Percentiles rank a stretch among this genome's conserved stretches.
phyloP scores from a whole-genome alignment of 2,888 invertebrate genomes.

The Busseola fusca region DNA sequence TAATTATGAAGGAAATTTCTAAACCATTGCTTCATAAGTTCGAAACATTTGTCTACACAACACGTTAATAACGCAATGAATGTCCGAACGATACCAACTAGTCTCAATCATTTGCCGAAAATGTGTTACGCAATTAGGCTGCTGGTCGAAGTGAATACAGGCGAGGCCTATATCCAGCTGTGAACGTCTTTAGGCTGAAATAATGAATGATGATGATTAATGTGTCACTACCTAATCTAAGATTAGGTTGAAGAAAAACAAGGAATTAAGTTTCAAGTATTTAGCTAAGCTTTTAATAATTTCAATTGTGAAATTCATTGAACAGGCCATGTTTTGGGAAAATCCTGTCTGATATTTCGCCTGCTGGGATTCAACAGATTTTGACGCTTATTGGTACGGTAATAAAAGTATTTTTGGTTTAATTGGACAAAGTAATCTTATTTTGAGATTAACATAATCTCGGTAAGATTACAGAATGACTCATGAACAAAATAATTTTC shows the following conservation, averaged over 20 bases:
- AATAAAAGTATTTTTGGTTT: background rate
- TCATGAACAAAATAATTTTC: background rate
- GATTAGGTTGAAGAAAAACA: slow-evolving; percentile 12
- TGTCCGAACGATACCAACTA: too few species aligned
- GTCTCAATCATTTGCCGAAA: too few species aligned
- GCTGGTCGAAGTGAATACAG: too few species aligned
- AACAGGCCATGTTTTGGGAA: background rate
- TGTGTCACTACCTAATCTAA: slow-evolving; percentile 9
- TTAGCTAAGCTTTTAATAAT: background rate
- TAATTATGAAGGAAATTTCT: too few species aligned
- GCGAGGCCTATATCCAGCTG: too few species aligned
- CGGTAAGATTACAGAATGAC: slow-evolving; percentile 1
- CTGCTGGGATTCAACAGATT: background rate
- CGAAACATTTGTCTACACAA: too few species aligned
- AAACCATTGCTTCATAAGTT: too few species aligned
- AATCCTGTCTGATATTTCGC: background rate
- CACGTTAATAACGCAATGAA: too few species aligned
- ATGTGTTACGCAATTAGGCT: too few species aligned
- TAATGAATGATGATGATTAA: background rate
- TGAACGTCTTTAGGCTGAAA: too few species aligned
- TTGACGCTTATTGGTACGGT: background rate
- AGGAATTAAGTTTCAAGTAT: background rate
- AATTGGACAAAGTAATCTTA: background rate
- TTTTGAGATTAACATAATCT: slow-evolving; percentile 2
- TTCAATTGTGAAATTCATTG: background rate